Conservation (phyloP, 37 sponge, comb jelly and placozoan species). For the Oscarella lobularis region DNA sequence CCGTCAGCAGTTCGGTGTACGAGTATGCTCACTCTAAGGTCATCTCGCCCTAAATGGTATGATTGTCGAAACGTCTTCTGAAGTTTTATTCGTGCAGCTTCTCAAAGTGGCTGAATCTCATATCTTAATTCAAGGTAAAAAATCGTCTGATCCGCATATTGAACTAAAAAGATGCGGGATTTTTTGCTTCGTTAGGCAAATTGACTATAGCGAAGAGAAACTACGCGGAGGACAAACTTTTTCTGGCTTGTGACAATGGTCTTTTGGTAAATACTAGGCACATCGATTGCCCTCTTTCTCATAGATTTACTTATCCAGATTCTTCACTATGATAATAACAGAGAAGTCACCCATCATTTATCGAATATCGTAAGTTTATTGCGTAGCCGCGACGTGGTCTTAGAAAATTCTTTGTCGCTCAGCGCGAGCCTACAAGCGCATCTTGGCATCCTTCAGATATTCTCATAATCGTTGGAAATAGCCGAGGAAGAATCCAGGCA, state of each 20-base stretch:
- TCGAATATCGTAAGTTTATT: background rate
- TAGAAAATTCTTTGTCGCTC: background rate
- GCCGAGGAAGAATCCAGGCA: constrained; percentile 26
- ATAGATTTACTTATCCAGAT: too few species aligned
- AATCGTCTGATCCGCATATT: too few species aligned
- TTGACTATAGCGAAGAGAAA: constrained; percentile 17
- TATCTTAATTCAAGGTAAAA: background rate
- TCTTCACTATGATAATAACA: background rate
- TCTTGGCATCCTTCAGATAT: constrained; percentile 54
- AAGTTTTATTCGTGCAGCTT: background rate
- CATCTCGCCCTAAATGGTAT: too few species aligned
- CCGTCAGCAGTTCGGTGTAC: background rate
- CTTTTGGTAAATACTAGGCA: constrained; percentile 20
- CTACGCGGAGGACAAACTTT: constrained; percentile 25
- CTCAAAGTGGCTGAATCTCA: background rate
- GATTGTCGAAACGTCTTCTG: background rate
- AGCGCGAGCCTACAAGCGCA: background rate
- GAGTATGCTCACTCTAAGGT: background rate
- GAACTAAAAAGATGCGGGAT: too few species aligned
- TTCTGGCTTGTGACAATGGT: constrained; percentile 45
- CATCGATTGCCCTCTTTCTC: background rate
- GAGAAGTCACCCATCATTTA: background rate
- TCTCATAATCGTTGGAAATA: constrained; percentile 29
- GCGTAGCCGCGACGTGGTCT: background rate
- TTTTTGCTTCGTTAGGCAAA: background rate